Conservation (phyloP, 2,797 vertebrate species). For the Tokudaia tokunoshimensis region DNA sequence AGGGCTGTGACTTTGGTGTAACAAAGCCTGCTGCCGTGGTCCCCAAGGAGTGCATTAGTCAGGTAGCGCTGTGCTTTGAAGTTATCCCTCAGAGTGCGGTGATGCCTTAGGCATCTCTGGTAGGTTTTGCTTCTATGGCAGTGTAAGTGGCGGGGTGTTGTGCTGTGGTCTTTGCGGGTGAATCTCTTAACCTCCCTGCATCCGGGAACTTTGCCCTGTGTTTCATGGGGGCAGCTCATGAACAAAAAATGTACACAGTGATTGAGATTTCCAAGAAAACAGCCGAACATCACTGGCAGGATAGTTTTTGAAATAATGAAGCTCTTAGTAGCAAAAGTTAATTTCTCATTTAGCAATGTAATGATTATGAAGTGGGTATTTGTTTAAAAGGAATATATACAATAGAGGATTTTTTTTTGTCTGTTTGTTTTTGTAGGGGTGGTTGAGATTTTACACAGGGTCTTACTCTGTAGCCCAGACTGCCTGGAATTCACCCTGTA, state of each 20-base stretch:
- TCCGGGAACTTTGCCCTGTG: background rate
- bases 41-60: background rate
- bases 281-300: background rate
- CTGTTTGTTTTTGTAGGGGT: background rate
- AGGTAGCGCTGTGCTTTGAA: background rate
- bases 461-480: background rate
- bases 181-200: background rate
- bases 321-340: background rate
- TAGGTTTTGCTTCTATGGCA: accelerated
- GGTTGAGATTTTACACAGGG: background rate
- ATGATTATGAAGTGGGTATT: constrained; percentile 53
- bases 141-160: background rate
- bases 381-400: constrained; percentile 7
- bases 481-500: background rate
- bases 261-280: background rate
- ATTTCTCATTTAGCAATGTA: background rate
- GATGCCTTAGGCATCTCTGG: no score
- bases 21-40: background rate
- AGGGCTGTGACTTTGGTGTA: background rate
- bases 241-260: background rate
- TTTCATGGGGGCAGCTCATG: background rate
- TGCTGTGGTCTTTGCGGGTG: background rate
- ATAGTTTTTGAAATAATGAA: constrained; percentile 12
- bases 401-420: background rate
- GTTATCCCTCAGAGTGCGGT: background rate